These are phyloP conservation scores for Tachuris rubrigastra DNA, from an alignment of 2,113 vertebrate species.

Conservation along the genomic window DNA sequence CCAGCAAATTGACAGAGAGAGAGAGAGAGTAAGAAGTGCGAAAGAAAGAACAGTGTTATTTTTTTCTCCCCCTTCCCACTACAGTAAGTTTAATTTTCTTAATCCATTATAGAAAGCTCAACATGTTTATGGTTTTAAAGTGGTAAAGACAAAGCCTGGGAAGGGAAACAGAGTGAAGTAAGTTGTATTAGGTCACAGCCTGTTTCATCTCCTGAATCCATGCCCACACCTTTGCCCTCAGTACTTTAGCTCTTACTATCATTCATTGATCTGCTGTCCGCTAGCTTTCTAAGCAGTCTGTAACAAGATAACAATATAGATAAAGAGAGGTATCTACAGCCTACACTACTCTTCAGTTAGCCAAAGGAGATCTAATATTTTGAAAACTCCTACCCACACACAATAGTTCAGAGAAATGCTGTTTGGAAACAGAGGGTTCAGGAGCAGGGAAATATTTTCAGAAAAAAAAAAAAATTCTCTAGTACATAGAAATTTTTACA, in stretches of 20 bases:
- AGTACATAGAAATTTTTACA: background rate
- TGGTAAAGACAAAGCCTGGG: background rate
- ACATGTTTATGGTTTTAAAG: background rate
- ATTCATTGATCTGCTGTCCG: background rate
- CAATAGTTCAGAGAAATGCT: background rate
- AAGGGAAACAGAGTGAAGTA: background rate
- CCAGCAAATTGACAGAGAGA: background rate
- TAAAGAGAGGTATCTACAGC: background rate
- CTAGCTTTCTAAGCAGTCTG: background rate
- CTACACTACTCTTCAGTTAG: background rate
- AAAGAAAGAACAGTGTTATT: background rate
- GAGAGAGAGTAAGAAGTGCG: background rate
- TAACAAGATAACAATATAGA: background rate
- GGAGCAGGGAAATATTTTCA: background rate
- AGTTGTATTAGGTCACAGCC: background rate
- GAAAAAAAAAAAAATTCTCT: background rate
- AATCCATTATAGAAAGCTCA: background rate
- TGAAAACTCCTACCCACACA: background rate
- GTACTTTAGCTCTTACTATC: background rate
- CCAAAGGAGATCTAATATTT: background rate
- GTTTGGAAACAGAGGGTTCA: background rate
- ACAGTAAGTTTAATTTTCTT: background rate
- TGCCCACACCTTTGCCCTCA: background rate
- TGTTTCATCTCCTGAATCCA: background rate
- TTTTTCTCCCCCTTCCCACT: background rate